phyloP scores from a whole-genome alignment of 64 coral and sea anemone species.

The Hydrozoanthus tunicans region DNA sequence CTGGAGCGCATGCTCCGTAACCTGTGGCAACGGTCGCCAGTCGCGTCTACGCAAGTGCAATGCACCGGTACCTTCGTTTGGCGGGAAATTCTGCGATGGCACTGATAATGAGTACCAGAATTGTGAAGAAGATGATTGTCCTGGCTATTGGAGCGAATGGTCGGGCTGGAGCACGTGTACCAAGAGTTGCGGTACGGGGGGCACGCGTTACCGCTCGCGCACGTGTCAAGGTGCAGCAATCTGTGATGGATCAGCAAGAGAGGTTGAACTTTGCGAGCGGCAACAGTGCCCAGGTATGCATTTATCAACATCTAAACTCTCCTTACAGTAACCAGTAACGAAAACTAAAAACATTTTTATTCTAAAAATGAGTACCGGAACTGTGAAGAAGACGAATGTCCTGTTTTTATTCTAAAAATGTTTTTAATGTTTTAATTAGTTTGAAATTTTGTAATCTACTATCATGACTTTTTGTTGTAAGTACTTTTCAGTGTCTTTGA shows the following conservation, averaged over 20 bases:
- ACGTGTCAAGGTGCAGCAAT: conserved; percentile 90
- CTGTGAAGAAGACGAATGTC: no score
- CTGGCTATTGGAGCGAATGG: conserved; percentile 98
- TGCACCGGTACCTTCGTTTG: conserved; percentile 72
- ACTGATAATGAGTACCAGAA: conserved; percentile 95
- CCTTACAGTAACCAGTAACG: no score
- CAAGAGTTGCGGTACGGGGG: conserved; percentile 84
- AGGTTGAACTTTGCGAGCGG: conserved; percentile 78
- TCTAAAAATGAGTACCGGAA: not conserved
- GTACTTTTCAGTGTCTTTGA: no score
- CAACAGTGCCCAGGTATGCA: conserved; percentile 90
- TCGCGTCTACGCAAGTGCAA: conserved; percentile 78
- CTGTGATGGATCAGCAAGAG: conserved; percentile 82
- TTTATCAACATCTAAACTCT: not conserved
- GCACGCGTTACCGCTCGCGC: conserved; percentile 77
- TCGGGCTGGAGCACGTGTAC: conserved; percentile 85
- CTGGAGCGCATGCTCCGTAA: conserved; percentile 92
- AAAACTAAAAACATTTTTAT: no score
- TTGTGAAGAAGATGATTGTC: conserved; percentile 92
- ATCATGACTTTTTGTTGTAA: no score
- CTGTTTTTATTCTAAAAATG: not conserved
- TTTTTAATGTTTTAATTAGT: no score
- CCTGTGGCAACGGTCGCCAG: conserved; percentile 96
- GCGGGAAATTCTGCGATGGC: conserved; percentile 92
- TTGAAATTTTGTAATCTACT: no score